Conservation (phyloP, 2,797 vertebrate genomes). For the Pithecia hirsuta region DNA sequence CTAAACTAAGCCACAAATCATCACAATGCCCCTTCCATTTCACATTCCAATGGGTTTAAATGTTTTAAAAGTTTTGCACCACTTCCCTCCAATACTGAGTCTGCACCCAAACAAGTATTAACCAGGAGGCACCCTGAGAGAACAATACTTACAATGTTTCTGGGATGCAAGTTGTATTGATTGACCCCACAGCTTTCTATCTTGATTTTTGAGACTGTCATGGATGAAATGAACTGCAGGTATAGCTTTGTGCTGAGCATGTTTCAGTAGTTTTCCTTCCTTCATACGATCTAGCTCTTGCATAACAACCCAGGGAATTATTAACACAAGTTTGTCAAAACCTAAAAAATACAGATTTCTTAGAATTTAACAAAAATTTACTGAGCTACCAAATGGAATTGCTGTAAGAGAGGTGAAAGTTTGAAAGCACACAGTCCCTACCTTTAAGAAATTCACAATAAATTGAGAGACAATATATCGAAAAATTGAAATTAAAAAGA, state of each 20-base stretch:
- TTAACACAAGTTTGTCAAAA: slow-evolving; percentile 87
- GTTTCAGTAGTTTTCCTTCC: slow-evolving; percentile 86
- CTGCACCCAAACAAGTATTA: not conserved
- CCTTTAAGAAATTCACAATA: not conserved
- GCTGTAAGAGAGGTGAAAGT: not conserved
- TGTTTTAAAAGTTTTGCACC: not conserved
- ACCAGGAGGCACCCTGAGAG: not conserved
- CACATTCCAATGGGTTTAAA: not conserved
- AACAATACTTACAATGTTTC: slow-evolving; percentile 88
- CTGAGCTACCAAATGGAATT: slow-evolving; percentile 14
- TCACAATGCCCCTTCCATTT: not conserved
- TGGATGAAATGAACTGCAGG: slow-evolving; percentile 95
- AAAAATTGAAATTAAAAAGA: slow-evolving; percentile 31
- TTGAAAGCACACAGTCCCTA: not conserved
- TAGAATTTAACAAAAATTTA: slow-evolving; percentile 45
- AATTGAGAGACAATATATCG: not conserved
- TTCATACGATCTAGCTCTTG: slow-evolving; percentile 95
- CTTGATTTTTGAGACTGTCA: slow-evolving; percentile 88
- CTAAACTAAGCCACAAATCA: not conserved
- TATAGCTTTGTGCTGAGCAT: slow-evolving; percentile 88
- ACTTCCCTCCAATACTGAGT: not conserved
- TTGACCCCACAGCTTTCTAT: slow-evolving; percentile 91
- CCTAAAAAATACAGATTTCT: slow-evolving; percentile 80
- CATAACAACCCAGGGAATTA: slow-evolving; percentile 97
- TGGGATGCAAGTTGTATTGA: slow-evolving; percentile 95